Evolutionary conservation across 2,113 vertebrate genomes (phyloP), one percentile per base, ranked within the genome.

Genomic region (Bos javanicus): DNA sequence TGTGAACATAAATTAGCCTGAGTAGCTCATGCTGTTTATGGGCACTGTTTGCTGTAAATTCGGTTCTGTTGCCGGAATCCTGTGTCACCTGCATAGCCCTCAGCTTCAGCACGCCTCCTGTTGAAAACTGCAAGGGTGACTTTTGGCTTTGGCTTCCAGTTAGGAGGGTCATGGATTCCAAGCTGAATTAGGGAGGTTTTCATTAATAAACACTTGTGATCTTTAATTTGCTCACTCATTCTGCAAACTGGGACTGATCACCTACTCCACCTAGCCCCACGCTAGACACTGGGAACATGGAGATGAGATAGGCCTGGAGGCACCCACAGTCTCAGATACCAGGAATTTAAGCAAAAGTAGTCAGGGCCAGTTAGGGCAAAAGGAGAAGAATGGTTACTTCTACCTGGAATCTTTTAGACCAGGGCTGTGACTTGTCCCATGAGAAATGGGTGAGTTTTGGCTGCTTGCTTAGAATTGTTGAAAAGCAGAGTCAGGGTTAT

Each of bases 1-100:
- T 96, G 78, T 97, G 91, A 91, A 93, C 96, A 94, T 98, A 98
- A 97, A 98, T 97, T 97, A 98, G 94, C 97, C 82, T 74, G 95
- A 95, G 83, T 94, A 93, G 92, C 80, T 95, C 82, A 62, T 87
- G 96, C 94, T 97, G 86, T 98, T 97, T 98, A 97, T 96, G 95
- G 54, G 52, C 82, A 93, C 90, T 87, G 19, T 90, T 94, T 94
- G 97, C 97, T 95, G 59, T 98, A 97, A 97, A 97, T 98, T 95
- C 89, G 71, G 76, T 97, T 97, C 95, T 97, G 82, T 94, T 89
- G 89, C 39, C 33, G 13, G 59, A 97, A 92, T 74, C 43, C 2
- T 67, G 30, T 43, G 4, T 95, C 92, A 92, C 85, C 64, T 17
- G 0, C 64, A 74, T 43, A 95, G 82, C 52, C n/a, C 78, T 91